A percentile compares a stretch with the other conserved stretches of the same genome.
Evolutionary conservation across 2,113 vertebrate species (phyloP).

Genomic region (Pelobates fuscus): DNA sequence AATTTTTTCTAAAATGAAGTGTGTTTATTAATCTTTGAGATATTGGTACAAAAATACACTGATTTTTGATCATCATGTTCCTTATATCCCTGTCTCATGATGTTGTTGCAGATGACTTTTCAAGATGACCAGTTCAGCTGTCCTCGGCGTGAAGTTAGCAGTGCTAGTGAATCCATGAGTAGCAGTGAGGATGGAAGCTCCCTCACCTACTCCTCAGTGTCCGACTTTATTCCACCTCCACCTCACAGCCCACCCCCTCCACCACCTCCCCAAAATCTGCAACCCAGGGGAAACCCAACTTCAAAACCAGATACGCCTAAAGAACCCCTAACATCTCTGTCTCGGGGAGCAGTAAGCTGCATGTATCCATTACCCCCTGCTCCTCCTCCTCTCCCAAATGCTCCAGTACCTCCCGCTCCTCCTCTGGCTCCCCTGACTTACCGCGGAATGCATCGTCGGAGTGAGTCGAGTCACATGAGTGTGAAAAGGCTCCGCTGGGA

Average conservation of each 20-base stretch:
- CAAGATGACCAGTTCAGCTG: constrained; percentile 87
- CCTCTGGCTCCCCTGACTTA: constrained; percentile 64
- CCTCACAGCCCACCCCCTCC: constrained; percentile 79
- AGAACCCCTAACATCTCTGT: neutral
- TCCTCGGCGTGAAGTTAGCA: constrained; percentile 78
- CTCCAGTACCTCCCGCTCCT: constrained; percentile 54
- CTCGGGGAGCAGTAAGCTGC: constrained; percentile 61
- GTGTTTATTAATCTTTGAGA: too few relatives aligned
- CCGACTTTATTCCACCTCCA: constrained; percentile 85
- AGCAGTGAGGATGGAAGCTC: constrained; percentile 92
- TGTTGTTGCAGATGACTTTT: constrained; percentile 87
- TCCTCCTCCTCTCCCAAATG: constrained; percentile 58
- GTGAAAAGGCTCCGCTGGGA: constrained; percentile 97
- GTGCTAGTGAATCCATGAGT: constrained; percentile 84
- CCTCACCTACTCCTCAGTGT: constrained; percentile 86
- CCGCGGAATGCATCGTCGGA: constrained; percentile 75
- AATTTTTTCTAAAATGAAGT: too few relatives aligned
- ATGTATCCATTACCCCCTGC: constrained; percentile 74
- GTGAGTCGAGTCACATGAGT: constrained; percentile 92
- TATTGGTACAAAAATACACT: too few relatives aligned
- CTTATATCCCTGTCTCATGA: too few relatives aligned
- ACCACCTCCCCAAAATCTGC: constrained; percentile 76
- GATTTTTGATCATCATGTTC: too few relatives aligned
- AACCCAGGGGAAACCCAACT: constrained; percentile 66
- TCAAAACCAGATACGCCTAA: constrained; percentile 67